Evolutionary conservation across 2,113 vertebrate species (phyloP).

Genomic region (Sinocyclocheilus anophthalmus): DNA sequence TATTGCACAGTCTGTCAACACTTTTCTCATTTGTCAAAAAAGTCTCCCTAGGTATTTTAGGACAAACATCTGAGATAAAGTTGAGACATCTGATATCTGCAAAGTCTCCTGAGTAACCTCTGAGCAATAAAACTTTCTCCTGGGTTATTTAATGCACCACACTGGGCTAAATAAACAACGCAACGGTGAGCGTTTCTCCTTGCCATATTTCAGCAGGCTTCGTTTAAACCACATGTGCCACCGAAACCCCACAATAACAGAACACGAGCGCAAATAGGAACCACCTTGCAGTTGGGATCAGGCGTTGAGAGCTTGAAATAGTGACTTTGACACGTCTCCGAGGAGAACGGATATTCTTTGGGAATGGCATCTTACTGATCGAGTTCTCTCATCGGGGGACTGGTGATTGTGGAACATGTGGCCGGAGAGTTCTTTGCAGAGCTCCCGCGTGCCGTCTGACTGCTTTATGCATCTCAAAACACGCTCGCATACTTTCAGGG

Average conservation of each 20-base stretch:
- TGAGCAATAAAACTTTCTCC: slow-evolving; percentile 1
- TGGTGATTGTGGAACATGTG: slow-evolving; percentile 28
- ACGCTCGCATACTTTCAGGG: slow-evolving; percentile 49
- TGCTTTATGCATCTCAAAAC: slow-evolving; percentile 51
- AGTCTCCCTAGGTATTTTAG: not conserved
- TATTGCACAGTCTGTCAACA: not conserved
- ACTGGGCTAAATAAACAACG: not conserved
- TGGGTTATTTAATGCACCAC: slow-evolving; percentile 9
- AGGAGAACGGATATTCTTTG: slow-evolving; percentile 51
- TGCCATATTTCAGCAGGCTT: slow-evolving; percentile 22
- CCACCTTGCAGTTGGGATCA: slow-evolving; percentile 51
- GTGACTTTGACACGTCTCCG: slow-evolving; percentile 38
- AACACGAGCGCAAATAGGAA: slow-evolving; percentile 55
- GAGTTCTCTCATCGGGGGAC: slow-evolving; percentile 55
- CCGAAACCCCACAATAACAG: slow-evolving; percentile 42
- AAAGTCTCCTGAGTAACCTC: not conserved
- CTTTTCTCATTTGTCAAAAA: not conserved
- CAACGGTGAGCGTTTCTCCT: not conserved
- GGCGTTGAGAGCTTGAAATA: slow-evolving; percentile 48
- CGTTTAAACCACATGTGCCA: slow-evolving; percentile 49
- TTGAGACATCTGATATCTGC: not conserved
- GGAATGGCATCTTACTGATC: slow-evolving; percentile 58
- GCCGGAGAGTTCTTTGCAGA: slow-evolving; percentile 2
- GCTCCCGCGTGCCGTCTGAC: slow-evolving; percentile 37
- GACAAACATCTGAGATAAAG: not conserved